These are phyloP conservation scores for Tiaroga cobitis DNA, from an alignment of 2,797 vertebrate species.

Conservation along the genomic window DNA sequence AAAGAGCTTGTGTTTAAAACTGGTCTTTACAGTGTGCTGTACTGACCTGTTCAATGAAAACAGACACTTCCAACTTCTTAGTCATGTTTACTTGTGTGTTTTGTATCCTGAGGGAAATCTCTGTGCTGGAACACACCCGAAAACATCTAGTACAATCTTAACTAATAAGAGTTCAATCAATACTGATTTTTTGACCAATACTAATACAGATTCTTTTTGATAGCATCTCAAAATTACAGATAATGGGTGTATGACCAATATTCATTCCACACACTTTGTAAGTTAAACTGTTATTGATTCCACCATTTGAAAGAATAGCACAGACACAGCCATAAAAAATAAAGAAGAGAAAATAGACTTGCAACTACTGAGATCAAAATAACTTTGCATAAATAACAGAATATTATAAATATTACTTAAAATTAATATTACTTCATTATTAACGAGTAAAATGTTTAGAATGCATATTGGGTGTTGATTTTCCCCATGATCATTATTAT, in stretches of 20 bases:
- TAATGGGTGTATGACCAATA: not conserved
- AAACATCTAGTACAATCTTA: not conserved
- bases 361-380: not conserved
- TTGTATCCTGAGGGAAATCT: not conserved
- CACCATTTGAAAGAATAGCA: not conserved
- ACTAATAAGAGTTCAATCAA: not conserved
- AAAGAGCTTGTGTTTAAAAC: not conserved
- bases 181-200: not conserved
- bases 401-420: not conserved
- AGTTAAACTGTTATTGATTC: not conserved
- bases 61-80: not conserved
- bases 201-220: not conserved
- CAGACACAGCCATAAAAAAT: not conserved
- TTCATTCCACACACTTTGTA: too few relatives aligned
- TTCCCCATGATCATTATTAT: not conserved
- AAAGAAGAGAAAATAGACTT: not conserved
- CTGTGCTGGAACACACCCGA: not conserved
- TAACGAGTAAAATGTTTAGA: not conserved
- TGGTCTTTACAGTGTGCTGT: not conserved
- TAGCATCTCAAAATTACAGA: not conserved
- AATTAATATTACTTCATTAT: not conserved
- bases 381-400: not conserved
- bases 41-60: not conserved
- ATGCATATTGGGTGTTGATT: not conserved
- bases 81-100: not conserved